A percentile compares a stretch with the other conserved stretches of the same genome.
Evolutionary conservation across 92 coral and sea anemone species (phyloP).

Genomic region (Metridium senile): DNA sequence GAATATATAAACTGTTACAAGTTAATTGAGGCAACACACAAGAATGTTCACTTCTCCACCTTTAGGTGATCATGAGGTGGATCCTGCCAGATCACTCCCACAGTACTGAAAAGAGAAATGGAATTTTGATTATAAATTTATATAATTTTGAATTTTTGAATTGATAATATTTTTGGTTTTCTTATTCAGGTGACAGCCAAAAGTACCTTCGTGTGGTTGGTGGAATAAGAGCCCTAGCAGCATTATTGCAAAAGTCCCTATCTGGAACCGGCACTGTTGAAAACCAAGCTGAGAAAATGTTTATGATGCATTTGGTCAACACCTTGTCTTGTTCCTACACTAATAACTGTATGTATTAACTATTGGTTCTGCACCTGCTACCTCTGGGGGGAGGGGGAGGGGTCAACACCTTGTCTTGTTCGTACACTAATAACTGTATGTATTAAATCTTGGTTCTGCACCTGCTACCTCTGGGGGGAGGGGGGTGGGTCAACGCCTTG

Average conservation of each 20-base stretch:
- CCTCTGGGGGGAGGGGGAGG: too few species aligned
- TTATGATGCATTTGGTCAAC: constrained; percentile 24
- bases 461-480: too few species aligned
- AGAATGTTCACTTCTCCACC: too few species aligned
- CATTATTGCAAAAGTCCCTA: constrained; percentile 6
- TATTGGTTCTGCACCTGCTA: too few species aligned
- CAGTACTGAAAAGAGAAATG: too few species aligned
- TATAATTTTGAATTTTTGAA: neutral
- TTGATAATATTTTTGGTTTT: neutral
- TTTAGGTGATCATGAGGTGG: too few species aligned
- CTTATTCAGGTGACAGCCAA: constrained; percentile 24
- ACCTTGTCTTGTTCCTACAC: constrained; percentile 24
- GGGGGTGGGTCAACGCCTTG: too few species aligned
- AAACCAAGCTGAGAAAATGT: neutral
- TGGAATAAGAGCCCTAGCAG: constrained; percentile 39
- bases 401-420: neutral
- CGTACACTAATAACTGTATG: neutral
- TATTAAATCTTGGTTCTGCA: neutral
- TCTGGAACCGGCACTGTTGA: neutral
- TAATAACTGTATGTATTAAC: constrained; percentile 9
- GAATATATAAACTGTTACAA: too few species aligned
- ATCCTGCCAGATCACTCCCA: too few species aligned
- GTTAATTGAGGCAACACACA: too few species aligned
- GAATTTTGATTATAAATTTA: too few species aligned
- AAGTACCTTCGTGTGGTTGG: constrained; percentile 40